Conservation (phyloP, 2,888 invertebrate genomes). For the Phania funesta region DNA sequence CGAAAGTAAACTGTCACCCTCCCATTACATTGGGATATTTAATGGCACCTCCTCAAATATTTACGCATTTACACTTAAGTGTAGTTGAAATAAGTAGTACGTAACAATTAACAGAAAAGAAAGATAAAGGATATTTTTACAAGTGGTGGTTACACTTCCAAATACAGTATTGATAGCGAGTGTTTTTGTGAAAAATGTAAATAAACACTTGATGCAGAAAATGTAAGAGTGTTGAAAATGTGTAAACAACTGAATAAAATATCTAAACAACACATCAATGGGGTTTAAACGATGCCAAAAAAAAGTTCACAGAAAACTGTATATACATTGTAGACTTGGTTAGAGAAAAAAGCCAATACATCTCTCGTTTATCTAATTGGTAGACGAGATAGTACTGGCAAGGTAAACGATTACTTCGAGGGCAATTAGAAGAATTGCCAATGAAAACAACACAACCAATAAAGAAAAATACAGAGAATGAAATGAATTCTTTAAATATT, state of each 20-base stretch:
- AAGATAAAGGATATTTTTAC: constrained; percentile 1
- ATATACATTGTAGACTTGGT: no score
- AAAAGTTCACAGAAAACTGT: no score
- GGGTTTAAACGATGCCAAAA: no score
- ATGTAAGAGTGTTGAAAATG: not conserved
- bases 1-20: no score
- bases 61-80: no score
- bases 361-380: not conserved
- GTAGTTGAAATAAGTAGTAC: no score
- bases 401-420: not conserved
- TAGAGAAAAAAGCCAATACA: not conserved
- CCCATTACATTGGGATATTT: no score
- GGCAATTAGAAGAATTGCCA: no score
- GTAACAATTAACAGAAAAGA: not conserved
- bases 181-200: constrained; percentile 38
- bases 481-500: no score
- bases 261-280: constrained; percentile 4
- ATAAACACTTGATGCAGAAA: constrained; percentile 39
- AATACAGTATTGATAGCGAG: not conserved
- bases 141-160: constrained; percentile 10
- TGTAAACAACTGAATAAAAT: constrained; percentile 10
- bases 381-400: not conserved
- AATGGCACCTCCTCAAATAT: no score
- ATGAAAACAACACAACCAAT: constrained; percentile 24
- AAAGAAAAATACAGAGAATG: not conserved